Evolutionary conservation across 2,797 vertebrate species (phyloP), one percentile per base, ranked within the genome.

Genomic region (Gastrophryne carolinensis): DNA sequence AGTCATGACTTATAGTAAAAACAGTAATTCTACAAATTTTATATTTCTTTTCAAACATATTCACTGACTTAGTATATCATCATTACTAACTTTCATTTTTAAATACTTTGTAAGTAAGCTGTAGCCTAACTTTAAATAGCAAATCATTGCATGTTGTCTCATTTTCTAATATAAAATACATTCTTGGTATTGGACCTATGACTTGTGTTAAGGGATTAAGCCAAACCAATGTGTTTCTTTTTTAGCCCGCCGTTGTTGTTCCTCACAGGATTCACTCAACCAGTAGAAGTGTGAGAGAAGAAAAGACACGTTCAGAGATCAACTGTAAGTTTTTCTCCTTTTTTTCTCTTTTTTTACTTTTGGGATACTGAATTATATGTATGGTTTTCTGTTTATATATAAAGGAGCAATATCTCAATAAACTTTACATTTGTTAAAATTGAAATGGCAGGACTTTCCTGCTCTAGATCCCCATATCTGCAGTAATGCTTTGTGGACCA

Each of bases 221-320:
- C 29, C 21, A 32, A 3, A 26, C 1, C 7, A 58, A 3, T 66
- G 67, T 71, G 13, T 24, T 47, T 74, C 47, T 78, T 74, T 84
- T 82, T 54, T 72, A 98, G 97, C 97, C 97, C 82, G 93, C 96
- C 1, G 92, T 94, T 73, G 84, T 93, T 5, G 96, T 98, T 79
- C 97, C 96, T 81, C 95, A 98, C 81, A 94, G 97, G 82, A 98
- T 98, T 83, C 96, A 92, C 37, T 98, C 97, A 21, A 97, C 94
- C 34, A 98, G 95, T 84, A 90, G 96, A 85, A 98, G 96, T 77
- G 89, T 95, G 47, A 91, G 96, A 83, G 97, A 98, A 88, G 96
- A 95, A 75, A 98, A 96, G 84, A 98, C 96, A 2, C 91, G 97
- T 78, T 98, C 97, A 0, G 96, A 98, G 90, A 98, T 98, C 68